Conservation (phyloP, 2,888 invertebrate species). For the Phytoseiulus persimilis region DNA sequence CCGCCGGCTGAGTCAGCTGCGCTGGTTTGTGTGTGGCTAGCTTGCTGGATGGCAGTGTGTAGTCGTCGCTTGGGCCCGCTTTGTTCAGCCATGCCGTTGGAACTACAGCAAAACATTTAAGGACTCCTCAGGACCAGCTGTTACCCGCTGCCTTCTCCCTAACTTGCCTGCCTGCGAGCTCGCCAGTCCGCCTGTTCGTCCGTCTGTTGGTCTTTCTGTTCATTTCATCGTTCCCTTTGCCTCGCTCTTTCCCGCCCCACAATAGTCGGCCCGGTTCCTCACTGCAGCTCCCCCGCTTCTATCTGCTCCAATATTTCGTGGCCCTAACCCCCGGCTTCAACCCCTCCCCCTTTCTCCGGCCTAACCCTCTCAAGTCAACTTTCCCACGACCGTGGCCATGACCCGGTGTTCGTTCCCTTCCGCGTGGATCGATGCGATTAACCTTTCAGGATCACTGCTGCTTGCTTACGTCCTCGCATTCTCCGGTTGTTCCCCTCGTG, state of each 20-base stretch:
- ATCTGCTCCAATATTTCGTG: background rate
- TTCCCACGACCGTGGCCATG: background rate
- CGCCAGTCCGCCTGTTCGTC: background rate
- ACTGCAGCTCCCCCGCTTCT: background rate
- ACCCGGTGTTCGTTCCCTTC: background rate
- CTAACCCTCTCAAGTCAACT: background rate
- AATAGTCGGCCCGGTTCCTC: background rate
- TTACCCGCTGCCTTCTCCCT: background rate
- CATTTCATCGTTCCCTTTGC: background rate
- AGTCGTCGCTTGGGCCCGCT: background rate
- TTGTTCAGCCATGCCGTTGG: background rate
- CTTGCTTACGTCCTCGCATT: background rate
- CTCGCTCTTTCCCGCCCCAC: background rate
- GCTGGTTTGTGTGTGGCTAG: background rate
- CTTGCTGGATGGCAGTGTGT: background rate
- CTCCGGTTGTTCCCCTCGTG: background rate
- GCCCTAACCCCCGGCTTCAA: background rate
- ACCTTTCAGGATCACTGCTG: background rate
- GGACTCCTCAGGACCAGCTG: background rate
- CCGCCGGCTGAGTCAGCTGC: no score
- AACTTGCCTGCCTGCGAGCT: background rate
- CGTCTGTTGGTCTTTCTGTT: background rate
- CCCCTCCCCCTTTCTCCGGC: background rate
- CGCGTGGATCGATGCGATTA: conserved; percentile 35
- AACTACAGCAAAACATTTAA: background rate